phyloP scores from a whole-genome alignment of 2,113 vertebrate genomes.

The Leptodactylus fuscus region DNA sequence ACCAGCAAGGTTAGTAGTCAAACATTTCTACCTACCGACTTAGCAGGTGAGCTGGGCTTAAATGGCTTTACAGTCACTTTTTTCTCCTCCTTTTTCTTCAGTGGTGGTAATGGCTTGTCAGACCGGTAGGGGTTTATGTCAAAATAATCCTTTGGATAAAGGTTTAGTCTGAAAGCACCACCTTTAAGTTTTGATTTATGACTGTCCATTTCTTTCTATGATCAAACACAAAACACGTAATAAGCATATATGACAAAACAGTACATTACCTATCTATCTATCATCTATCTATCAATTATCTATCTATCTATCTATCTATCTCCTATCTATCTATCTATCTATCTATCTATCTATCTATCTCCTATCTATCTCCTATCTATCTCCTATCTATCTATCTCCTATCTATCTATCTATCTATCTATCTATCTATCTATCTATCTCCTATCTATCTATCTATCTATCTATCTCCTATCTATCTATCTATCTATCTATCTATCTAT shows the following conservation, averaged over 20 bases:
- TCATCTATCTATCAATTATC: no score
- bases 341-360: no score
- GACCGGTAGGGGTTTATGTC: slow-evolving; percentile 80
- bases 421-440: no score
- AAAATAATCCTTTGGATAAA: slow-evolving; percentile 84
- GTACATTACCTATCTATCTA: no score
- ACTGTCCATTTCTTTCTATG: slow-evolving; percentile 73
- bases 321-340: no score
- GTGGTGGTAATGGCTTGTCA: slow-evolving; percentile 74
- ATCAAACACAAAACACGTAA: slow-evolving; percentile 41
- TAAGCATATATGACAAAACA: background rate
- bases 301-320: no score
- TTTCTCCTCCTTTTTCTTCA: slow-evolving; percentile 66
- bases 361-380: no score
- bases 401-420: no score
- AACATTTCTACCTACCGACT: slow-evolving; percentile 73
- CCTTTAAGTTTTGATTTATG: slow-evolving; percentile 78
- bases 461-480: no score
- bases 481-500: no score
- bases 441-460: no score
- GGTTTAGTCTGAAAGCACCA: slow-evolving; percentile 81
- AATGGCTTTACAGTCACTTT: slow-evolving; percentile 70
- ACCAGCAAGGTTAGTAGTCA: background rate
- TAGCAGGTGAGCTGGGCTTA: slow-evolving; percentile 85
- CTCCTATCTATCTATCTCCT: no score